Evolutionary conservation across 1,140 invertebrate species (phyloP), one percentile per base, ranked within the genome.

Genomic region (Scaptomyza graminum): DNA sequence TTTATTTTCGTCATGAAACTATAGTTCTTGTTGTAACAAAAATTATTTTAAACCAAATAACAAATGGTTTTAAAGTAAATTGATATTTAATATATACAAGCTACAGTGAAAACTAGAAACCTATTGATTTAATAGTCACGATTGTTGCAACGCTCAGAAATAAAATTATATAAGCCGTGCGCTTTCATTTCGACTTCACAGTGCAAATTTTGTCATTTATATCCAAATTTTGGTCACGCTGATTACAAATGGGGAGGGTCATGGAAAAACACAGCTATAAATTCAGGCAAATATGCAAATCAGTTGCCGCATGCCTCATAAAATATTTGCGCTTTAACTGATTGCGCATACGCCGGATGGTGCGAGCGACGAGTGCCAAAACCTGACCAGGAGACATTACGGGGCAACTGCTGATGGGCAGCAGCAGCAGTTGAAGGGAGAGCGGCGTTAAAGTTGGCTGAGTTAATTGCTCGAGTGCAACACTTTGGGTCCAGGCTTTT

Each of bases 301-400:
- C 74, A 74, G 71, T 61, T 76, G 74, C 71, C 70, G 71, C 74
- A 77, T 74, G 74, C 54, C 74, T 77, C 74, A 77, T 77, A 77
- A 77, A 77, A 74, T 77, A 77, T 77, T 77, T 77, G 65, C 74
- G 65, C 66, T 74, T 77, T 69, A 77, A 74, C 74, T 74, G 74
- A 77, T 77, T 77, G 74, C 74, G 74, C 61, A 77, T 74, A 74
- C 74, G 74, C 44, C 70, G 65, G 55, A 51, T 74, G 71, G 46
- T 64, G 37, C 71, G 37, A 50, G 60, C 47, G 60, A 25, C 56
- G 44, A 59, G 46, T 54, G 41, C 55, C 31, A 44, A 73, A 68
- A 69, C 65, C 65, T 69, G 65, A 52, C 52, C 67, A 59, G 47
- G 72, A 65, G 61, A 71, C 72, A 64, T 22, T 22, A 22, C 18